A percentile compares a stretch with the other conserved stretches of the same genome.
phyloP scores from a whole-genome alignment of 2,797 vertebrate species.

The Zenarchopterus dispar region DNA sequence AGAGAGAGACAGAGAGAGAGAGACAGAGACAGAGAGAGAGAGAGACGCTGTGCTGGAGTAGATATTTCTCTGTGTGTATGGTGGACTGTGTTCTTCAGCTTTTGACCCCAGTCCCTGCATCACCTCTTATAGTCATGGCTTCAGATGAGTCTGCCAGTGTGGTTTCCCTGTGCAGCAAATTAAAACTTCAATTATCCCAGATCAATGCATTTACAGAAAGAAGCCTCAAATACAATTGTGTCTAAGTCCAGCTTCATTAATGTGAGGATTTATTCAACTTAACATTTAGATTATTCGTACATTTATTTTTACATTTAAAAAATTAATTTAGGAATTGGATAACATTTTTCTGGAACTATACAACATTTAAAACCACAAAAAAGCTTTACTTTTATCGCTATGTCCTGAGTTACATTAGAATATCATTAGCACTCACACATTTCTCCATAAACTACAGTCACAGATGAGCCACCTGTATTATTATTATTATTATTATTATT shows the following conservation, averaged over 20 bases:
- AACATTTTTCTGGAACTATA: not conserved
- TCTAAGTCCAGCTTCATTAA: no score
- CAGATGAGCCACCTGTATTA: no score
- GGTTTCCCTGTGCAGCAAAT: no score
- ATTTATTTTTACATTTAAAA: not conserved
- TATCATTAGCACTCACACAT: no score
- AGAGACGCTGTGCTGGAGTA: slow-evolving; percentile 8
- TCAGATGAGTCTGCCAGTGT: not conserved
- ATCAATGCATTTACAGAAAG: no score
- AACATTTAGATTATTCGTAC: not conserved
- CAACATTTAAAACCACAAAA: not conserved
- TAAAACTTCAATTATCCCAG: no score
- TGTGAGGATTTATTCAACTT: no score
- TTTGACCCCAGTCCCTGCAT: slow-evolving; percentile 14
- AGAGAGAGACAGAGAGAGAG: slow-evolving; percentile 8
- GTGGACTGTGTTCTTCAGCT: slow-evolving; percentile 25
- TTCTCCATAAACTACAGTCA: no score
- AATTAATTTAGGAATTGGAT: not conserved
- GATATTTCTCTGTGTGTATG: slow-evolving; percentile 27
- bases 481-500: no score
- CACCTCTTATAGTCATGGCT: slow-evolving; percentile 18
- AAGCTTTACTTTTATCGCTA: no score
- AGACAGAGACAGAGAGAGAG: not conserved
- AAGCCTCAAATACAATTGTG: no score
- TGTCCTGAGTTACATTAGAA: no score